Evolutionary conservation across 1,140 invertebrate species (phyloP), one percentile per base, ranked within the genome.

Genomic region (Matsumurasca onukii): DNA sequence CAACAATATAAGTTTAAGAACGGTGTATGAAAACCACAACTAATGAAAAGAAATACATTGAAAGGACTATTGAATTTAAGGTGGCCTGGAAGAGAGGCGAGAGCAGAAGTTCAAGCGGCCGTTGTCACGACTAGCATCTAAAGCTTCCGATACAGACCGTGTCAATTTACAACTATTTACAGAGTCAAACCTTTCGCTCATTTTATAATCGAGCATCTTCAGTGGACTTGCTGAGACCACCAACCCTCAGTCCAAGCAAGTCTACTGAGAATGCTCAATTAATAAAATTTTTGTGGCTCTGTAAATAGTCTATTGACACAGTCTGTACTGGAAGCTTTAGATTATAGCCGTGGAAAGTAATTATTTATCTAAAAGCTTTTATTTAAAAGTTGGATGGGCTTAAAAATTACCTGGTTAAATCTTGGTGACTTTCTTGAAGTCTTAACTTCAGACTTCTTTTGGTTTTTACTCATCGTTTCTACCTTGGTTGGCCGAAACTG

Each of bases 401-500:
- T n/a, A 48, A 3, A 49, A 15, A n/a, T 24, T 39, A 68, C 67
- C 57, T 68, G 67, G 17, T 45, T 68, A 45, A 68, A 48, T 48
- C 67, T 61, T n/a, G 67, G 62, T 25, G 67, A 68, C 63, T 59
- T 68, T 34, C 67, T 68, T 27, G 62, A 68, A 63, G 67, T 45
- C 20, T 59, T 59, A 27, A 48, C 67, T 22, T 57, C 59, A 68
- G 67, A 55, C 24, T 68, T 68, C 30, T 62, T 68, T n/a, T 24
- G 24, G 22, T 20, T 25, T 39, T 59, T 68, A 25, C 57, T 68
- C 5, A 57, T 51, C 51, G 17, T 66, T 45, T n/a, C n/a, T n/a
- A n/a, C n/a, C n/a, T n/a, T n/a, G n/a, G n/a, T n/a, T n/a, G n/a
- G n/a, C n/a, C n/a, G n/a, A n/a, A n/a, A n/a, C n/a, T n/a, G n/a